Evolutionary conservation across 2,113 vertebrate species (phyloP).

Genomic region (Micromys minutus): DNA sequence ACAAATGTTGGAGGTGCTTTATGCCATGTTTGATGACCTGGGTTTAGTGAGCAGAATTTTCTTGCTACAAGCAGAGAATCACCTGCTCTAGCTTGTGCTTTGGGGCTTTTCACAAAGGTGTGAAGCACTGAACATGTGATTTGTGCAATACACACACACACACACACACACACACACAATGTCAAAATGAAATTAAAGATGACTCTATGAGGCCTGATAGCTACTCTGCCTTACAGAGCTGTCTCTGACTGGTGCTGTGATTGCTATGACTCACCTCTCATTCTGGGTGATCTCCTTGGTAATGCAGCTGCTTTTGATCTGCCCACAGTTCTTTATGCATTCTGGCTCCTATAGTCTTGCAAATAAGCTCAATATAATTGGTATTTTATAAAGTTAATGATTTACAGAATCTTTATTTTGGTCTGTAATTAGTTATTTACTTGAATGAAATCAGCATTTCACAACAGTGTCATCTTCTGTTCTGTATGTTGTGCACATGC

Average conservation of each 20-base stretch:
- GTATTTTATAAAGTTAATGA: not conserved
- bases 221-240: fast-evolving
- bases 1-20: not conserved
- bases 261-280: not conserved
- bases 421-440: not conserved
- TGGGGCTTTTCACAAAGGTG: too few species aligned
- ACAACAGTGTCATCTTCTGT: not conserved
- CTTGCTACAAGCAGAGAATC: not conserved
- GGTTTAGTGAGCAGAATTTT: not conserved
- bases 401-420: not conserved
- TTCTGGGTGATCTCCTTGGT: not conserved
- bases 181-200: not conserved
- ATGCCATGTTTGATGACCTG: not conserved
- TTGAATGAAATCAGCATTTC: not conserved
- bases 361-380: not conserved
- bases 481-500: not conserved
- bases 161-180: not conserved
- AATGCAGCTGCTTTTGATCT: not conserved
- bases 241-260: not conserved
- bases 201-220: not conserved
- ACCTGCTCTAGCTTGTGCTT: not conserved
- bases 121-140: not conserved
- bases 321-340: fast-evolving
- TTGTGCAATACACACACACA: not conserved
- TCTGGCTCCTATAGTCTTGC: not conserved